These are phyloP conservation scores for Caranx ignobilis DNA, from an alignment of 2,113 vertebrate genomes.

Conservation along the genomic window DNA sequence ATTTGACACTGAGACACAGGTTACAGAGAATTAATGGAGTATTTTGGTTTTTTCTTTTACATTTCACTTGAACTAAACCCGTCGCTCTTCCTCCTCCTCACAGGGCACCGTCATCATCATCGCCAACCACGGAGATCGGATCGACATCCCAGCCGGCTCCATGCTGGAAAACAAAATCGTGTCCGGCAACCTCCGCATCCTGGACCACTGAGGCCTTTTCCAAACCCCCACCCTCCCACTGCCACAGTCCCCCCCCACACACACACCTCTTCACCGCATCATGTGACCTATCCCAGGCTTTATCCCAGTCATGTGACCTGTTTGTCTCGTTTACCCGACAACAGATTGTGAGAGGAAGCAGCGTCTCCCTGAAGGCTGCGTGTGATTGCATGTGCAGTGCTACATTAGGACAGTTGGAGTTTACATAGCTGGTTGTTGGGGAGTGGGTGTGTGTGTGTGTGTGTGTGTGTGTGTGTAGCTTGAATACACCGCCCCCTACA, in stretches of 20 bases:
- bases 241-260: not conserved
- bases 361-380: slow-evolving; percentile 10
- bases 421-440: not conserved
- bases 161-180: slow-evolving; percentile 99
- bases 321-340: slow-evolving; percentile 25
- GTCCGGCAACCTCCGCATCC: slow-evolving; percentile 97
- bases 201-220: slow-evolving; percentile 91
- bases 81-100: not conserved
- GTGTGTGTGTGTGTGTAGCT: not conserved
- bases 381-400: slow-evolving; percentile 52
- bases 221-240: not conserved
- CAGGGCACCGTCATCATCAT: slow-evolving; percentile 99
- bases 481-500: slow-evolving; percentile 39
- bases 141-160: slow-evolving; percentile 97
- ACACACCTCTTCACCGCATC: slow-evolving; percentile 21
- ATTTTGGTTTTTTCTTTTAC: too few relatives aligned
- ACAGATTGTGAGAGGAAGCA: slow-evolving; percentile 38
- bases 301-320: slow-evolving; percentile 58
- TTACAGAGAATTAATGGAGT: not conserved
- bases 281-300: slow-evolving; percentile 35
- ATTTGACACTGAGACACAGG: too few relatives aligned
- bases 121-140: slow-evolving; percentile 97
- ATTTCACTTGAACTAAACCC: not conserved
- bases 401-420: not conserved
- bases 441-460: too few relatives aligned